phyloP scores from a whole-genome alignment of 1,140 invertebrate genomes.

The Cherax quadricarinatus region DNA sequence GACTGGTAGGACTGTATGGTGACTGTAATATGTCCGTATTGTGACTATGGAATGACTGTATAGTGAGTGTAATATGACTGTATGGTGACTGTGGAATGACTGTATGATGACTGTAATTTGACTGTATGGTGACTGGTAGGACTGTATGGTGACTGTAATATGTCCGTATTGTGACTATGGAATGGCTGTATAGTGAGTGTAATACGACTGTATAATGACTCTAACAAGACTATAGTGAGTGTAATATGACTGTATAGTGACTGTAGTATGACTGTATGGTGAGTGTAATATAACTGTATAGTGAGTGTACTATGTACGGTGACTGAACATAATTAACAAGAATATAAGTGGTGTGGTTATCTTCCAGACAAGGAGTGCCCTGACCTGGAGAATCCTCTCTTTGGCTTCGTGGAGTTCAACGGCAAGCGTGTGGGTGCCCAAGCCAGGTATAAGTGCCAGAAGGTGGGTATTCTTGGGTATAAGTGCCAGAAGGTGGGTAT shows the following conservation, averaged over 20 bases:
- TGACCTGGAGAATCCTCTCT: conserved; percentile 51
- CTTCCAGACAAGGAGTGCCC: conserved; percentile 53
- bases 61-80: no score
- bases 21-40: background rate
- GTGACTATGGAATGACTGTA: background rate
- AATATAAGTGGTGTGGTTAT: background rate
- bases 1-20: no score
- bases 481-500: background rate
- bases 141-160: background rate
- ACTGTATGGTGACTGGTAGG: background rate
- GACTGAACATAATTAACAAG: no score
- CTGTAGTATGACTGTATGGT: no score
- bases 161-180: no score
- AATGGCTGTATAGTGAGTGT: no score
- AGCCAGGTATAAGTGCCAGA: conserved; percentile 54
- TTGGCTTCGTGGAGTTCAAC: conserved; percentile 56
- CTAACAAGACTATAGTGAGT: no score
- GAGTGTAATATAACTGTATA: no score
- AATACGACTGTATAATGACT: no score
- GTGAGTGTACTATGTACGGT: no score
- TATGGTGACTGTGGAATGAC: background rate
- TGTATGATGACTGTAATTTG: background rate
- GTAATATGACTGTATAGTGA: no score
- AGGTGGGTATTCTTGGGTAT: conserved; percentile 23
- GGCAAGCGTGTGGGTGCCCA: conserved; percentile 41